Evolutionary conservation across 2,113 vertebrate genomes (phyloP), one percentile per base, ranked within the genome.

Genomic region (Elaphurus davidianus): DNA sequence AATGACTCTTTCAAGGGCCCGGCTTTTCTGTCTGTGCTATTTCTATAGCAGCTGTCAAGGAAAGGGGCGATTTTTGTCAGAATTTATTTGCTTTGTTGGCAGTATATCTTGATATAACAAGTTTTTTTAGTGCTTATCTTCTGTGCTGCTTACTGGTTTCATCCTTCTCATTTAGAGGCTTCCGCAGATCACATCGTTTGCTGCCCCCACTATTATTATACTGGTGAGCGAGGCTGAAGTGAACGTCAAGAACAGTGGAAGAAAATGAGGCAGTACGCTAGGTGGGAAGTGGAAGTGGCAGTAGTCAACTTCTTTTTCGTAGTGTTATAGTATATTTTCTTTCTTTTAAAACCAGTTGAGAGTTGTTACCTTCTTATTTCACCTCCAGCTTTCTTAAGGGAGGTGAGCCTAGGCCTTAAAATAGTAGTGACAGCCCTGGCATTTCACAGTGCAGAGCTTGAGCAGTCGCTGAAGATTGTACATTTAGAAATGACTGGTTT

Each of bases 21-120:
- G 86, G 30, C 67, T 88, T 94, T 98, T 88, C 62, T 91, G 94
- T 28, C 23, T 97, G 16, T 92, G 82, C 71, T 93, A 5, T 95
- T 96, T 97, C 89, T 95, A 60, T 50, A 86, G 25, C 25, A 89
- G 25, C 43, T 96, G 62, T 89, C 23, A 94, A 95, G 78, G 74
- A 45, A 87, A 91, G 79, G 50, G 45, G 19, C 6, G 2, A 91
- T 96, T 91, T 95, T 94, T 95, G 16, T 85, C 90, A 45, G 33
- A 52, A 15, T 50, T 62, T 90, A 79, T 62, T 91, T 95, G 55
- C 55, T 40, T 94, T 90, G 43, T 60, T 95, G 64, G 45, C 81
- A 50, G 2, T 97, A 84, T 59, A 30, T 98, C 43, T 97, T 93
- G 62, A 94, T 82, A 4, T 95, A 92, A 76, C 3, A 59, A 52